A percentile compares a stretch with the other conserved stretches of the same genome.
These are phyloP conservation scores for Circaetus gallicus DNA, from an alignment of 2,113 vertebrate genomes.

Conservation along the genomic window DNA sequence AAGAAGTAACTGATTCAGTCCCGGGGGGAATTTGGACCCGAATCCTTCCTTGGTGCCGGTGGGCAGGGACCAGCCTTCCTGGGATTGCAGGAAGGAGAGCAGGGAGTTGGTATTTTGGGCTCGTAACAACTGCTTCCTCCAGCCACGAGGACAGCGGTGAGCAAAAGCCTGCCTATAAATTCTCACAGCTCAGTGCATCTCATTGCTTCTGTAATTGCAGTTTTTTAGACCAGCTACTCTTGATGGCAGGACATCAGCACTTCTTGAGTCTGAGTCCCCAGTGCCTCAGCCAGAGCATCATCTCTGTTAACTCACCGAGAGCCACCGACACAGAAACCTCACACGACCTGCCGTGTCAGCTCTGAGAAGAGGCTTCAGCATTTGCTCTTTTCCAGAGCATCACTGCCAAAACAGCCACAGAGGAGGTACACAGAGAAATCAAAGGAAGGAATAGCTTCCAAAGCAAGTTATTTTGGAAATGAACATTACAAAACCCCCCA, in stretches of 20 bases:
- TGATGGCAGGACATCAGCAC: not conserved
- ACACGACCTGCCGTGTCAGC: accelerated
- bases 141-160: accelerated
- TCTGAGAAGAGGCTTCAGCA: not conserved
- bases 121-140: not conserved
- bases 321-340: not conserved
- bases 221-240: not conserved
- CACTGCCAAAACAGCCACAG: not conserved
- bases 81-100: not conserved
- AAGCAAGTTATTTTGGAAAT: not conserved
- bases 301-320: not conserved
- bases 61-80: not conserved
- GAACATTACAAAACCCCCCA: not conserved
- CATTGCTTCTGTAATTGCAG: not conserved
- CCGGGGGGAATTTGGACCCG: not conserved
- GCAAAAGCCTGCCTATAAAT: not conserved
- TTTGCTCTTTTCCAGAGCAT: not conserved
- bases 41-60: not conserved
- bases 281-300: not conserved
- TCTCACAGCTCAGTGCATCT: not conserved
- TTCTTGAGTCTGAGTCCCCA: not conserved
- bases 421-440: not conserved
- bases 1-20: not conserved
- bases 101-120: not conserved
- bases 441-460: not conserved